Conservation (phyloP, 2,888 invertebrate species). For the Eupithecia dodoneata region DNA sequence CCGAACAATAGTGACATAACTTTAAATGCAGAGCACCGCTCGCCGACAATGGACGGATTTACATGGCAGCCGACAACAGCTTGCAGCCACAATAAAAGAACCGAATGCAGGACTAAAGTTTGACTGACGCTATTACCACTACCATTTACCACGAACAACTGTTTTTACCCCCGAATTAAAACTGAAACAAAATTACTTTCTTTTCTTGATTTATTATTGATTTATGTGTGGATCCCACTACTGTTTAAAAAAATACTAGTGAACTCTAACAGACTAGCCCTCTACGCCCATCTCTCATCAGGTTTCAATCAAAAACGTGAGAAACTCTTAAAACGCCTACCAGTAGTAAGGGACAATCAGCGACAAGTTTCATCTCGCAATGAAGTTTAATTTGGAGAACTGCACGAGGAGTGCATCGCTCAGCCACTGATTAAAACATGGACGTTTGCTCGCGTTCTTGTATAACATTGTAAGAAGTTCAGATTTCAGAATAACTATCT, state of each 20-base stretch:
- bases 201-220: too few species aligned
- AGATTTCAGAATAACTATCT: background rate
- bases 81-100: conserved; percentile 24
- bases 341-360: conserved; percentile 10
- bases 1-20: conserved; percentile 9
- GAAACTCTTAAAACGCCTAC: background rate
- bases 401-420: conserved; percentile 8
- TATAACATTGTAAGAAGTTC: background rate
- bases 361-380: conserved; percentile 16
- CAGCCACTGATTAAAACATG: conserved; percentile 18
- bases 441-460: background rate
- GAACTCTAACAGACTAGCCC: background rate
- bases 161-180: background rate
- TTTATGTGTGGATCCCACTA: too few species aligned
- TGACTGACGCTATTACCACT: conserved; percentile 9
- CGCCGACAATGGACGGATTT: conserved; percentile 21
- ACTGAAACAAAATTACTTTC: too few species aligned
- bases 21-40: conserved; percentile 5
- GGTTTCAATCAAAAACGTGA: background rate
- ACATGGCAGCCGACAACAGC: conserved; percentile 21
- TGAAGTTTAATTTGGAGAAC: conserved; percentile 18
- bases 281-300: background rate
- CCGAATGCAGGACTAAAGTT: conserved; percentile 6
- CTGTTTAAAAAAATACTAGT: too few species aligned
- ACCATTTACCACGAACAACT: background rate